Evolutionary conservation across 1,140 invertebrate genomes (phyloP).

Genomic region (Drosophila subpulchrella): DNA sequence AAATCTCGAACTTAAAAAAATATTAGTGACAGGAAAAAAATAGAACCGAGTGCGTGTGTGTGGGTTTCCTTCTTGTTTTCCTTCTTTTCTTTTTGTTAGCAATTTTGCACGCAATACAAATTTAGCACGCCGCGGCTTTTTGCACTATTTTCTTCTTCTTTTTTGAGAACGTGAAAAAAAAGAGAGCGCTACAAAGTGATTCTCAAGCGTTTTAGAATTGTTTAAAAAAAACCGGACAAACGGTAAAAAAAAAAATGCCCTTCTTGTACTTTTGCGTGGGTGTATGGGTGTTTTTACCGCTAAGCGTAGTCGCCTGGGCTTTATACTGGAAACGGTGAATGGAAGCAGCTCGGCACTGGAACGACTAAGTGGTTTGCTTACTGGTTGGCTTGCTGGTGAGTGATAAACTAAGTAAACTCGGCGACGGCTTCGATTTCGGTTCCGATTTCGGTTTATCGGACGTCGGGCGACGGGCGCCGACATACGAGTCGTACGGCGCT

Average conservation of each 20-base stretch:
- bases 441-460: conserved; percentile 24
- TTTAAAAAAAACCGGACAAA: conserved; percentile 11
- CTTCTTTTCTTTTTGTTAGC: conserved; percentile 42
- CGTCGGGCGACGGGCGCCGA: conserved; percentile 25
- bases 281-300: conserved; percentile 67
- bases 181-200: not conserved
- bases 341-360: conserved; percentile 5
- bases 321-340: conserved; percentile 30
- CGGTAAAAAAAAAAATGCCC: conserved; percentile 27
- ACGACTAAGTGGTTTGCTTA: conserved; percentile 26
- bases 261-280: conserved; percentile 10
- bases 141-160: conserved; percentile 48
- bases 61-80: conserved; percentile 9
- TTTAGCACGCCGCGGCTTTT: conserved; percentile 59
- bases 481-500: conserved; percentile 17
- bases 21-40: not conserved
- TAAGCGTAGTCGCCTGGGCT: conserved; percentile 60
- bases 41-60: conserved; percentile 10
- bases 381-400: conserved; percentile 47
- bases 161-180: conserved; percentile 59
- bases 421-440: conserved; percentile 20
- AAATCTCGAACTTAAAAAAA: conserved; percentile 12
- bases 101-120: conserved; percentile 63
- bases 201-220: not conserved
- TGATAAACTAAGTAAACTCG: conserved; percentile 45